Conservation (phyloP, 2,888 invertebrate species). For the Drosophila crucigera region DNA sequence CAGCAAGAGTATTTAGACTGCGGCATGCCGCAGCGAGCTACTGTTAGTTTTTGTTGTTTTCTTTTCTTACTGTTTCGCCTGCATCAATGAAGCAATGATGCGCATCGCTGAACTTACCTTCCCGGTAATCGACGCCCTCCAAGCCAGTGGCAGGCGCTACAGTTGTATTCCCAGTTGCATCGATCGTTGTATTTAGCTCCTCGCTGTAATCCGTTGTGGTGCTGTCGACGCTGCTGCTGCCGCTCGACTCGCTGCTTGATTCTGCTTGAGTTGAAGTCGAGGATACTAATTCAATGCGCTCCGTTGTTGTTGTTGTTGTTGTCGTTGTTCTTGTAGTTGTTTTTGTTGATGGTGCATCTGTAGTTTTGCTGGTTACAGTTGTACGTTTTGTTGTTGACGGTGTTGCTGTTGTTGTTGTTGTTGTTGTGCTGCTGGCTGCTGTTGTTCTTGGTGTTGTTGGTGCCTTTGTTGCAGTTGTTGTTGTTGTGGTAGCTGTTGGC, state of each 20-base stretch:
- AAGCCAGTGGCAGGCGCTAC: slow-evolving; percentile 75
- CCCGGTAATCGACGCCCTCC: slow-evolving; percentile 85
- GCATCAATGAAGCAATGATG: slow-evolving; percentile 39
- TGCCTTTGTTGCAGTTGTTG: slow-evolving; percentile 44
- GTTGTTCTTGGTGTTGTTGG: slow-evolving; percentile 40
- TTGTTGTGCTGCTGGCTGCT: slow-evolving; percentile 23
- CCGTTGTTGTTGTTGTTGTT: slow-evolving; percentile 37
- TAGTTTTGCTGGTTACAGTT: slow-evolving; percentile 60
- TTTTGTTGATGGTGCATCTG: slow-evolving; percentile 44
- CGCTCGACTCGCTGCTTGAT: slow-evolving; percentile 48
- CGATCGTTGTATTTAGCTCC: slow-evolving; percentile 58
- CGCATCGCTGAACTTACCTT: slow-evolving; percentile 74
- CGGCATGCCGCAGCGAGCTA: neutral
- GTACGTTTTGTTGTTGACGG: slow-evolving; percentile 34
- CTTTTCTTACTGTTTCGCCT: slow-evolving; percentile 1
- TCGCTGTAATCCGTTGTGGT: slow-evolving; percentile 67
- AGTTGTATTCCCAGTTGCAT: slow-evolving; percentile 70
- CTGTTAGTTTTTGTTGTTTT: neutral
- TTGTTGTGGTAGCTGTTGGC: slow-evolving; percentile 29
- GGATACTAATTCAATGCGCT: slow-evolving; percentile 58
- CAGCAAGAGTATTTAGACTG: slow-evolving; percentile 3
- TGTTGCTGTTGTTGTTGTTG: slow-evolving; percentile 14
- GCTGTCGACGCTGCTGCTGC: slow-evolving; percentile 23
- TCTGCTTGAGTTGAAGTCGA: slow-evolving; percentile 53
- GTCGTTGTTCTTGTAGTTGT: slow-evolving; percentile 21